Conservation (phyloP, 53 echinoderm and acorn worm species). For the Luidia sarsii region DNA sequence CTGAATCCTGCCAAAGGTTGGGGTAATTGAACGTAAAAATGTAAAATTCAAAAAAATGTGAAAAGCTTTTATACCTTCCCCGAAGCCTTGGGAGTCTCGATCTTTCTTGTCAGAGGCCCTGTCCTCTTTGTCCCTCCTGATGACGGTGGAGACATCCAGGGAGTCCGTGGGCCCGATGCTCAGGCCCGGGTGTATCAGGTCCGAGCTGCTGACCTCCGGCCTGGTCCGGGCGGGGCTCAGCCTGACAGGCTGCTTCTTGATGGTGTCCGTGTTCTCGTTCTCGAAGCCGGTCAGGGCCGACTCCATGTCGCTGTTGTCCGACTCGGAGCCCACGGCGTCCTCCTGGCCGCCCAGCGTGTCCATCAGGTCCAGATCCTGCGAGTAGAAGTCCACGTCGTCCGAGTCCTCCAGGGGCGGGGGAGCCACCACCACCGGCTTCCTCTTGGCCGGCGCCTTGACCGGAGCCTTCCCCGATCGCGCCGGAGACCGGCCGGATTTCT, state of each 20-base stretch:
- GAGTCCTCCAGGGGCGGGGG: slow-evolving; percentile 58
- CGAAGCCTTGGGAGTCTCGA: slow-evolving; percentile 67
- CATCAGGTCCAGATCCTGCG: slow-evolving; percentile 81
- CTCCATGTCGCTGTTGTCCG: slow-evolving; percentile 93
- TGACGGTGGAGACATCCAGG: slow-evolving; percentile 27
- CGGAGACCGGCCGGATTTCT: slow-evolving; percentile 14
- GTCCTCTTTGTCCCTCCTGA: slow-evolving; percentile 15
- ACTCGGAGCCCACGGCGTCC: slow-evolving; percentile 85
- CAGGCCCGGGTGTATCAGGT: slow-evolving; percentile 31
- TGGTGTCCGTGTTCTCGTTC: slow-evolving; percentile 98
- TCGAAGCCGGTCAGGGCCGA: slow-evolving; percentile 83
- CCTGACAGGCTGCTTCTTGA: slow-evolving; percentile 93
- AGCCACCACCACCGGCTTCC: slow-evolving; percentile 46
- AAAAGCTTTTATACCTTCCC: slow-evolving; percentile 56
- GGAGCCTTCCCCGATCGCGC: slow-evolving; percentile 25
- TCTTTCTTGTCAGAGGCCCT: slow-evolving; percentile 4
- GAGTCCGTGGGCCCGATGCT: neutral
- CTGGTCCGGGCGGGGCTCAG: slow-evolving; percentile 63
- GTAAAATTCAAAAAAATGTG: too few species aligned
- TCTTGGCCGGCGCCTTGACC: slow-evolving; percentile 43
- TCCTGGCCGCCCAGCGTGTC: slow-evolving; percentile 73
- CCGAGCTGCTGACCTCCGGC: slow-evolving; percentile 26
- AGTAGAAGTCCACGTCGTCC: slow-evolving; percentile 85
- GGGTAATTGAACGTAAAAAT: too few species aligned
- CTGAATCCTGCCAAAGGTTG: too few species aligned